A percentile compares a stretch with the other conserved stretches of the same genome.
These are phyloP conservation scores for Percopsis omiscomaycus DNA, from an alignment of 2,797 vertebrate genomes.

Conservation along the genomic window DNA sequence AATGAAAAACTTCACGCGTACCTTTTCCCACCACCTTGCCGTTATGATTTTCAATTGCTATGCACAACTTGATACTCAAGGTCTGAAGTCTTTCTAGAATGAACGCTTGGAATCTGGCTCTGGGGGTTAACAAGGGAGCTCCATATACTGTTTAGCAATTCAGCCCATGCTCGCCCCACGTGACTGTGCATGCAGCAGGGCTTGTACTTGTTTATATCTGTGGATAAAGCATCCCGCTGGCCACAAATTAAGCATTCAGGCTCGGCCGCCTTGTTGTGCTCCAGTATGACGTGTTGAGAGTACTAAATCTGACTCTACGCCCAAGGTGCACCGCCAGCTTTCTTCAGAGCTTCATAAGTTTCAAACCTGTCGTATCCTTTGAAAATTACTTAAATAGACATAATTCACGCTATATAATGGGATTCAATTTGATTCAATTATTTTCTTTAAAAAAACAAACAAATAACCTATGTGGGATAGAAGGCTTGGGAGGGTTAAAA, in stretches of 20 bases:
- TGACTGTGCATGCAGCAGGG: conserved; percentile 73
- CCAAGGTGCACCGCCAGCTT: conserved; percentile 63
- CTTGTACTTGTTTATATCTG: conserved; percentile 76
- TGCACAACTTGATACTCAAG: conserved; percentile 69
- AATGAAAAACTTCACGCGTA: conserved; percentile 49
- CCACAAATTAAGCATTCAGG: conserved; percentile 80
- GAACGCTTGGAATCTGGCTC: conserved; percentile 70
- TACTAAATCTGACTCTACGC: conserved; percentile 64
- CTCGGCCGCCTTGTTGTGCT: conserved; percentile 74
- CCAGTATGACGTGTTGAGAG: conserved; percentile 71
- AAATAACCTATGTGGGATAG: conserved; percentile 1
- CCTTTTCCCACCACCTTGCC: conserved; percentile 44
- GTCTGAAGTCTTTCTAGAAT: conserved; percentile 67
- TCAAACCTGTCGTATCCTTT: conserved; percentile 53
- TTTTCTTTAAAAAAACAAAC: conserved; percentile 17
- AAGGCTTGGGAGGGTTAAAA: conserved; percentile 16
- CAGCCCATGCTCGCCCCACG: conserved; percentile 66
- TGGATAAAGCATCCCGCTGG: conserved; percentile 76
- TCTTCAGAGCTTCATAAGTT: conserved; percentile 61
- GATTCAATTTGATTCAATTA: conserved; percentile 15
- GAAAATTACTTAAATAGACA: conserved; percentile 49
- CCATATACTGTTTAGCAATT: conserved; percentile 72
- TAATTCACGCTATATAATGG: conserved; percentile 30
- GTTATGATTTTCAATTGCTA: conserved; percentile 72
- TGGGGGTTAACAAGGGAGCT: conserved; percentile 74